Conservation (phyloP, 2,888 invertebrate genomes). For the Stictocephala bisonia region DNA sequence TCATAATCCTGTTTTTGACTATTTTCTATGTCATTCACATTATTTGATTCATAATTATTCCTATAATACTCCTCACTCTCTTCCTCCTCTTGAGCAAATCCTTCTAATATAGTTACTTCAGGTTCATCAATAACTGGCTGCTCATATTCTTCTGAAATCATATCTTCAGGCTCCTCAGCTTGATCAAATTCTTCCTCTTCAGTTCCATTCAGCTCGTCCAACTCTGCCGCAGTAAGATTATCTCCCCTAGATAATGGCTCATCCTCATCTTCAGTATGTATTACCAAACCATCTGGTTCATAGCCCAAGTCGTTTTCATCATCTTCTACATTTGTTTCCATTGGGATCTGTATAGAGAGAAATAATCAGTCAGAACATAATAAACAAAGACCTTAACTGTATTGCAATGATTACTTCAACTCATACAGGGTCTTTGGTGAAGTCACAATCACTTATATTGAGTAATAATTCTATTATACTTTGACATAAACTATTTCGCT, state of each 20-base stretch:
- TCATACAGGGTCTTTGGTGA: no score
- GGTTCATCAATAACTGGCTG: neutral
- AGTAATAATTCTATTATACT: no score
- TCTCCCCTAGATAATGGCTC: neutral
- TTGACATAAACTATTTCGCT: no score
- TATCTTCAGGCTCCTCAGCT: neutral
- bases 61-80: slow-evolving; percentile 21
- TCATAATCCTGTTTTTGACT: slow-evolving; percentile 7
- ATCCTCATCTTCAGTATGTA: slow-evolving; percentile 1
- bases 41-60: neutral
- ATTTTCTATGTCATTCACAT: neutral
- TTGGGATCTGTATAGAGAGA: neutral
- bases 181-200: slow-evolving; percentile 3
- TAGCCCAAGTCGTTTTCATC: neutral
- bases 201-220: neutral
- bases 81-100: neutral
- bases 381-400: no score
- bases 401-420: no score
- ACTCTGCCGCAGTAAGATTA: neutral
- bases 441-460: no score
- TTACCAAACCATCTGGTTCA: slow-evolving; percentile 7
- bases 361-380: no score
- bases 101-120: neutral
- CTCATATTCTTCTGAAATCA: neutral
- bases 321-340: neutral